Conservation (phyloP, 2,113 vertebrate genomes). For the Gallinago jamesoni region DNA sequence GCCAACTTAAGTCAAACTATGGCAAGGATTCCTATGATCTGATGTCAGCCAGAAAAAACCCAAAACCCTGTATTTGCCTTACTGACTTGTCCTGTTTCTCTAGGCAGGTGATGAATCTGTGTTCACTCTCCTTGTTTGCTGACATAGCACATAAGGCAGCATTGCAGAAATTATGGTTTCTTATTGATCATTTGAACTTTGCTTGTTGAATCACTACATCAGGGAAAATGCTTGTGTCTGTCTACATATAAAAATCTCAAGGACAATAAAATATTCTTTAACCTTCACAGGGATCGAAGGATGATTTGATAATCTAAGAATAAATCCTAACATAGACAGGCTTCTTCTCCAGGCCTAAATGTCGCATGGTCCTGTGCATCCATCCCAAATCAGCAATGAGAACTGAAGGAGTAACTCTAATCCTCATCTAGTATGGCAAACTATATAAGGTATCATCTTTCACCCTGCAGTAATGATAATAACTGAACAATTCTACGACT, state of each 20-base stretch:
- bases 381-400: not conserved
- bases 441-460: not conserved
- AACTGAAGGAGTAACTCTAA: not conserved
- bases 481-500: not conserved
- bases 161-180: not conserved
- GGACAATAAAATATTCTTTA: not conserved
- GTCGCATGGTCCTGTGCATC: not conserved
- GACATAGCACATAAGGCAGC: not conserved
- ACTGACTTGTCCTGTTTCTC: not conserved
- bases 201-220: not conserved
- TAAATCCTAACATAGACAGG: not conserved
- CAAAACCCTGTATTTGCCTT: not conserved
- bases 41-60: not conserved
- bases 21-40: not conserved
- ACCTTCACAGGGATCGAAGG: not conserved
- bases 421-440: not conserved
- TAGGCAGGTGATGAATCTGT: not conserved
- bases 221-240: not conserved
- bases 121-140: not conserved
- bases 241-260: not conserved
- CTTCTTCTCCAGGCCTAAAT: not conserved
- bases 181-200: constrained; percentile 32
- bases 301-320: not conserved
- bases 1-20: not conserved
- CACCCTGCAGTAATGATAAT: not conserved